Conservation (phyloP, 2,113 vertebrate species). For the Muntiacus muntjak region DNA sequence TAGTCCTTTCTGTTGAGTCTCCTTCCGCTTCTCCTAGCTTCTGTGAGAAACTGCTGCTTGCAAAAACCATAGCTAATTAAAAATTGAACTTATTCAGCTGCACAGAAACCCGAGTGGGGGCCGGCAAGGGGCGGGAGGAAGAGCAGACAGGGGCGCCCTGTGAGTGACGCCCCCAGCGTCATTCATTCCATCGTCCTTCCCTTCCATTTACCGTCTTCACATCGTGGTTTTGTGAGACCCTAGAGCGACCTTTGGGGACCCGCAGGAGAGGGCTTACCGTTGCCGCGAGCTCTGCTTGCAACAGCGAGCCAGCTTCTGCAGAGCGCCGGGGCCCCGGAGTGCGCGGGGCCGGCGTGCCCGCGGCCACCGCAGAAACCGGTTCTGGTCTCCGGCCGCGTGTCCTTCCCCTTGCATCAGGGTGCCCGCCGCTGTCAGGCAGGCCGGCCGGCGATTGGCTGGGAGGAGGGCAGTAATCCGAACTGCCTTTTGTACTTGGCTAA, state of each 20-base stretch:
- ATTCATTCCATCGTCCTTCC: neutral
- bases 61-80: constrained; percentile 27
- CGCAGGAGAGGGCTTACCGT: neutral
- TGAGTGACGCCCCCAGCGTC: neutral
- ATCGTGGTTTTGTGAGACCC: neutral
- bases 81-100: neutral
- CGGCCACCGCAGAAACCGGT: constrained; percentile 24
- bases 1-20: neutral
- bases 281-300: neutral
- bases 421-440: constrained; percentile 75
- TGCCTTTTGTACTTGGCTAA: constrained; percentile 64
- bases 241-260: neutral
- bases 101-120: neutral
- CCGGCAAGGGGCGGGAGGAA: neutral
- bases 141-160: neutral
- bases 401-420: constrained; percentile 75
- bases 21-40: neutral
- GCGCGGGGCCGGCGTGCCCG: neutral
- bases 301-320: neutral
- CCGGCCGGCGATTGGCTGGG: constrained; percentile 79
- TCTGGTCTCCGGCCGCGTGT: constrained; percentile 51
- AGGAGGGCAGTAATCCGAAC: constrained; percentile 84
- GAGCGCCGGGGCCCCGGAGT: neutral
- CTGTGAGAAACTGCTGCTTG: constrained; percentile 7
- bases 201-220: neutral